phyloP scores from a whole-genome alignment of 1,140 invertebrate species.

The Papilio aristodemus region DNA sequence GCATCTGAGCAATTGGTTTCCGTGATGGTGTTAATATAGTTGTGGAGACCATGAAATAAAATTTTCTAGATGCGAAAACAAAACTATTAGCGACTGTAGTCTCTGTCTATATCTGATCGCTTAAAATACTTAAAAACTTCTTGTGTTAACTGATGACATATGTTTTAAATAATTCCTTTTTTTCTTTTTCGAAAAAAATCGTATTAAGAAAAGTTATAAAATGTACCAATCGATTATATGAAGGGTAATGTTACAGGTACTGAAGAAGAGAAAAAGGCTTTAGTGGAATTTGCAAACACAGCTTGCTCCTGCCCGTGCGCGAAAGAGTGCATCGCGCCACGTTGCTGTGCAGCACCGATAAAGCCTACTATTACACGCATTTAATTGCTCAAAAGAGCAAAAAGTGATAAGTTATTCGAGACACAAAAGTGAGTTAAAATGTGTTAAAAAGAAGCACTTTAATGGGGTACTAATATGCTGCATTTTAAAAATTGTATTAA shows the following conservation, averaged over 20 bases:
- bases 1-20: too few species aligned
- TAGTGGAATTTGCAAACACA: slow-evolving; percentile 65
- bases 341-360: slow-evolving; percentile 59
- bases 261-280: slow-evolving; percentile 64
- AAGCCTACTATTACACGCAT: slow-evolving; percentile 59
- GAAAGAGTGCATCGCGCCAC: slow-evolving; percentile 64
- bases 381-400: slow-evolving; percentile 39
- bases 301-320: slow-evolving; percentile 68
- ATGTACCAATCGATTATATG: not conserved
- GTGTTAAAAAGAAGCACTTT: slow-evolving; percentile 1
- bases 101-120: too few species aligned
- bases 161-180: too few species aligned
- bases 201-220: slow-evolving; percentile 23
- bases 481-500: slow-evolving; percentile 6
- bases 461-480: slow-evolving; percentile 1
- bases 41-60: too few species aligned
- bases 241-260: slow-evolving; percentile 49
- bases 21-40: too few species aligned
- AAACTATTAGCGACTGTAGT: too few species aligned
- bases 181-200: not conserved
- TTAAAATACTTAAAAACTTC: too few species aligned
- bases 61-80: too few species aligned
- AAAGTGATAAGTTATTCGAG: slow-evolving; percentile 5
- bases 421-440: slow-evolving; percentile 18
- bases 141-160: too few species aligned